Percentiles rank a stretch among this genome's conserved stretches.
Conservation (phyloP, 2,888 invertebrate species). For the Amphipyra tragopoginis region DNA sequence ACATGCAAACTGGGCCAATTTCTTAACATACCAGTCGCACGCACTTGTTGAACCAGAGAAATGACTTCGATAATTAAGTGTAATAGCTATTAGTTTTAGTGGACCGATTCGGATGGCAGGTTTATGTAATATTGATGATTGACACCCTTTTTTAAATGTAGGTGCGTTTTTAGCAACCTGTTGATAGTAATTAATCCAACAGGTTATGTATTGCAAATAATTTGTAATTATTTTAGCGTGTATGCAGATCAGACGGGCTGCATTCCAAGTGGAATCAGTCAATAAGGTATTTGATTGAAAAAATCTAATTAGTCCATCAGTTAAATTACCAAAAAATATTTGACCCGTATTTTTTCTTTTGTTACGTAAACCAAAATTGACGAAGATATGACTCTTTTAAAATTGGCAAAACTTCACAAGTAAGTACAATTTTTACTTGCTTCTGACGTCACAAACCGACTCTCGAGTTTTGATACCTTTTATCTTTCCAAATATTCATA, state of each 20-base stretch:
- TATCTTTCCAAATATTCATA: too few relatives aligned
- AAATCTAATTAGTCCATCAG: too few relatives aligned
- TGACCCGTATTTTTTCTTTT: too few relatives aligned
- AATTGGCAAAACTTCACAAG: too few relatives aligned
- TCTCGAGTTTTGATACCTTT: too few relatives aligned
- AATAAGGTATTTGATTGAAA: too few relatives aligned
- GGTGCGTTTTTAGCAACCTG: slow-evolving; percentile 23
- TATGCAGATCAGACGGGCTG: neutral
- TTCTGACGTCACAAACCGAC: too few relatives aligned
- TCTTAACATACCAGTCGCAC: slow-evolving; percentile 45
- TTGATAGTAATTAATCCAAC: slow-evolving; percentile 19
- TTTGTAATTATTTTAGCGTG: neutral
- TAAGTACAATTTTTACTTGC: too few relatives aligned
- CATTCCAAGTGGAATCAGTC: neutral
- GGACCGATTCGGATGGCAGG: slow-evolving; percentile 32
- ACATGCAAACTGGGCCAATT: slow-evolving; percentile 52
- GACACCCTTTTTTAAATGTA: slow-evolving; percentile 24
- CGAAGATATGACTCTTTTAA: too few relatives aligned
- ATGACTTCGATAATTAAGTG: slow-evolving; percentile 47
- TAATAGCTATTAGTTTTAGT: slow-evolving; percentile 39
- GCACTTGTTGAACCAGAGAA: slow-evolving; percentile 54
- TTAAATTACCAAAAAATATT: too few relatives aligned
- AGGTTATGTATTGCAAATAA: slow-evolving; percentile 15
- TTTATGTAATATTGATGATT: slow-evolving; percentile 35
- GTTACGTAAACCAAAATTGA: too few relatives aligned